phyloP scores from a whole-genome alignment of 2,113 vertebrate genomes.

The Vanacampus margaritifer region DNA sequence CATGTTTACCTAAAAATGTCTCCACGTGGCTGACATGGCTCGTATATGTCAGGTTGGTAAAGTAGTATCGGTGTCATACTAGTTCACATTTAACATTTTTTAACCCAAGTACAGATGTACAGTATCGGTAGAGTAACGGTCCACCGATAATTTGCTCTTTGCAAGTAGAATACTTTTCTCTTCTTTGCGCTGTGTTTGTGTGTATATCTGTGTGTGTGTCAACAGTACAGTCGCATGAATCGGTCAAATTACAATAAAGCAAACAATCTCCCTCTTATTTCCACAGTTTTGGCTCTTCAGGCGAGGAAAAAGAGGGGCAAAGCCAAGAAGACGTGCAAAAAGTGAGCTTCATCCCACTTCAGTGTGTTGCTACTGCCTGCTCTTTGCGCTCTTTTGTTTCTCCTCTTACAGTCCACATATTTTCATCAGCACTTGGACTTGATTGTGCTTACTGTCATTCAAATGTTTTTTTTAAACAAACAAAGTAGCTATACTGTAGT shows the following conservation, averaged over 20 bases:
- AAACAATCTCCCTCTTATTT: constrained; percentile 21
- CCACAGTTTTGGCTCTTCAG: constrained; percentile 89
- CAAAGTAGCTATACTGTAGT: too few relatives aligned
- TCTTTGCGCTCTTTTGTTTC: not conserved
- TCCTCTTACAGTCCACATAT: not conserved
- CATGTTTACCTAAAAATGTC: too few relatives aligned
- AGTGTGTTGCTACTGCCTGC: not conserved
- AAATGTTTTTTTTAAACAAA: too few relatives aligned
- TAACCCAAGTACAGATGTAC: too few relatives aligned
- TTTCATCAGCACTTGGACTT: not conserved
- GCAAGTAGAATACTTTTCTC: not conserved
- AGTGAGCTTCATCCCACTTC: constrained; percentile 75
- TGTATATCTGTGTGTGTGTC: not conserved
- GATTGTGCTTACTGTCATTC: not conserved
- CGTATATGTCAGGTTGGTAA: too few relatives aligned
- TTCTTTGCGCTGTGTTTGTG: not conserved
- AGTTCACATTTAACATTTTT: too few relatives aligned
- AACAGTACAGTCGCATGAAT: not conserved
- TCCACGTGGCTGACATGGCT: too few relatives aligned
- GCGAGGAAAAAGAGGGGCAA: constrained; percentile 93
- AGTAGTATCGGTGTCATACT: too few relatives aligned
- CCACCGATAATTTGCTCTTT: not conserved
- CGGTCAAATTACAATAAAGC: constrained; percentile 9
- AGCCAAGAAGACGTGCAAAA: constrained; percentile 91
- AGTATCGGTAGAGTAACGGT: too few relatives aligned